These are phyloP conservation scores for Polyploca ridens DNA, from an alignment of 2,888 invertebrate genomes.

Conservation along the genomic window DNA sequence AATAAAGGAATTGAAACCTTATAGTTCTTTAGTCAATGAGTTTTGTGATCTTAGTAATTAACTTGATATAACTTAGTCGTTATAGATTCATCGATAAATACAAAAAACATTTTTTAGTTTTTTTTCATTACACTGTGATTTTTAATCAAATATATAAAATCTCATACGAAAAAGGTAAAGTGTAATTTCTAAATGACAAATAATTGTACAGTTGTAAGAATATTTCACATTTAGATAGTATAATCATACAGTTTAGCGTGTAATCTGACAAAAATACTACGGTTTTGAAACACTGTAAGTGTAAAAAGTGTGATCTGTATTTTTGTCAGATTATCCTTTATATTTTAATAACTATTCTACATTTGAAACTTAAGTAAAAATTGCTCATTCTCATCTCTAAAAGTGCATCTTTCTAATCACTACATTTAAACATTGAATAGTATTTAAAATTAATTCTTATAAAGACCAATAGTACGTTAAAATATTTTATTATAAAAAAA, in stretches of 20 bases:
- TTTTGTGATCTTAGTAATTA: constrained; percentile 72
- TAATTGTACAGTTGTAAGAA: constrained; percentile 66
- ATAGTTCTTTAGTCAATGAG: constrained; percentile 71
- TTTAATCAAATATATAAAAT: constrained; percentile 7
- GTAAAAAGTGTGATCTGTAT: background rate
- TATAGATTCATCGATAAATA: constrained; percentile 22
- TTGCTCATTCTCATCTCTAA: constrained; percentile 71
- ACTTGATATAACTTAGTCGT: constrained; percentile 46
- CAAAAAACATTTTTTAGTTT: constrained; percentile 12
- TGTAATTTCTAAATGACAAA: constrained; percentile 79
- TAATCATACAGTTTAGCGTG: background rate
- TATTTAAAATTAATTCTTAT: constrained; percentile 61
- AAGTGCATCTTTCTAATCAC: constrained; percentile 69
- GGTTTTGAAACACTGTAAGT: background rate
- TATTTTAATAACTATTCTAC: constrained; percentile 19
- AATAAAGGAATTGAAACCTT: constrained; percentile 70
- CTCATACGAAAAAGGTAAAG: constrained; percentile 61
- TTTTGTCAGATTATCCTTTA: constrained; percentile 13
- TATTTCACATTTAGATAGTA: constrained; percentile 40
- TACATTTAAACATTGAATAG: constrained; percentile 57
- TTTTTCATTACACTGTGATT: background rate
- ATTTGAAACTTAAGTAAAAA: constrained; percentile 47
- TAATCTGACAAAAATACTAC: background rate
- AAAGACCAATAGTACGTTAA: constrained; percentile 79
- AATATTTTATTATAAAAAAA: constrained; percentile 65